Percentiles rank a stretch among this genome's conserved stretches.
Conservation (phyloP, 2,113 vertebrate genomes). For the Condylura cristata region DNA sequence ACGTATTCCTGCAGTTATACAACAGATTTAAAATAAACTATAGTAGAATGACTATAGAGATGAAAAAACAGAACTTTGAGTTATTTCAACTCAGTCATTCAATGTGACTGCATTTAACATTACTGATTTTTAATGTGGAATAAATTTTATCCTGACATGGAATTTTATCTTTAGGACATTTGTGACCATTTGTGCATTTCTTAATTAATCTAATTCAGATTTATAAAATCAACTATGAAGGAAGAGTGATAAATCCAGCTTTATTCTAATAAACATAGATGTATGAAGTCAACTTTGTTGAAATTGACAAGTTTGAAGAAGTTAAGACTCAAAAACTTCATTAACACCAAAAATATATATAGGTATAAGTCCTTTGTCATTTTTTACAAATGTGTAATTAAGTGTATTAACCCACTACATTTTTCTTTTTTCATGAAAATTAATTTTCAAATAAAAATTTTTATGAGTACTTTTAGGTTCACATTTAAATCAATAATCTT, state of each 20-base stretch:
- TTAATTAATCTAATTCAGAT: conserved; percentile 33
- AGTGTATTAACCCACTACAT: background rate
- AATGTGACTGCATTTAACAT: background rate
- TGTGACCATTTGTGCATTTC: background rate
- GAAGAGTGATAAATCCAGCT: background rate
- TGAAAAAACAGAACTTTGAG: background rate
- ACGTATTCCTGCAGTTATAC: background rate
- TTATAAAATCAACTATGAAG: background rate
- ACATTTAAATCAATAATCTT: too few relatives aligned
- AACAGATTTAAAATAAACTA: background rate
- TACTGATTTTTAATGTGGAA: conserved; percentile 5
- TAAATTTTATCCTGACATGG: background rate
- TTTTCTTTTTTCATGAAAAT: background rate
- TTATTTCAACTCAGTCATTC: background rate
- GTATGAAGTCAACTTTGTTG: background rate
- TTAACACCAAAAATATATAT: background rate
- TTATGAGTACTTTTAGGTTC: too few relatives aligned
- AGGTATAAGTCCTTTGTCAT: background rate
- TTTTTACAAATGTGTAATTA: background rate
- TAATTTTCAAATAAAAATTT: too few relatives aligned
- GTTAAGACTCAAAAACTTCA: background rate
- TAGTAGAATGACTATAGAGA: background rate
- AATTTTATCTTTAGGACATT: background rate
- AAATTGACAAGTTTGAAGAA: background rate
- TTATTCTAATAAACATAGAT: background rate